Percentiles rank a stretch among this genome's conserved stretches.
These are phyloP conservation scores for Apistogramma diplotaenia DNA, from an alignment of 2,113 vertebrate genomes.

Conservation along the genomic window DNA sequence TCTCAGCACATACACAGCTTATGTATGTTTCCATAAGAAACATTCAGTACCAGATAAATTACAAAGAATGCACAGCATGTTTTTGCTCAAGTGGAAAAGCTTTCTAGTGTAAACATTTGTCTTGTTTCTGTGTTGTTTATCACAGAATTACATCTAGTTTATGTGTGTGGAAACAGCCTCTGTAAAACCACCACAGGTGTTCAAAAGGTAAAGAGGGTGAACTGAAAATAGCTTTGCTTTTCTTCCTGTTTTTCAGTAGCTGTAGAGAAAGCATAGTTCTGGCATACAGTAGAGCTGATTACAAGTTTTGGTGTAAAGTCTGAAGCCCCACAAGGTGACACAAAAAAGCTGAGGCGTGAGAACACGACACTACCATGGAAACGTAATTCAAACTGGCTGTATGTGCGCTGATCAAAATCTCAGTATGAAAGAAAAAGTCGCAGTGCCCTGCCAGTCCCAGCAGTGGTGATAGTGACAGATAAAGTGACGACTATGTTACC, in stretches of 20 bases:
- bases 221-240: neutral
- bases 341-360: neutral
- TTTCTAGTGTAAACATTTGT: neutral
- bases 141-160: neutral
- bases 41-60: neutral
- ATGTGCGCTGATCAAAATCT: neutral
- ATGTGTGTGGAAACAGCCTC: neutral
- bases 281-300: neutral
- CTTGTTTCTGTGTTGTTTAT: neutral
- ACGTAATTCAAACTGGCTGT: neutral
- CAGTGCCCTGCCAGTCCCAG: neutral
- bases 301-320: neutral
- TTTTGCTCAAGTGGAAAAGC: neutral
- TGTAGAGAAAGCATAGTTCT: neutral
- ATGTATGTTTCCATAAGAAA: neutral
- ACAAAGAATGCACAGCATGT: neutral
- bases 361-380: neutral
- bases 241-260: neutral
- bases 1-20: accelerated
- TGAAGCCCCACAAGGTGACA: neutral
- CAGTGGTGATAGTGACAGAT: neutral
- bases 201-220: neutral
- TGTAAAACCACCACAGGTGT: neutral
- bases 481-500: neutral
- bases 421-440: neutral